Evolutionary conservation across 2,888 invertebrate genomes (phyloP), one percentile per base, ranked within the genome.

Genomic region (Dugesia japonica): DNA sequence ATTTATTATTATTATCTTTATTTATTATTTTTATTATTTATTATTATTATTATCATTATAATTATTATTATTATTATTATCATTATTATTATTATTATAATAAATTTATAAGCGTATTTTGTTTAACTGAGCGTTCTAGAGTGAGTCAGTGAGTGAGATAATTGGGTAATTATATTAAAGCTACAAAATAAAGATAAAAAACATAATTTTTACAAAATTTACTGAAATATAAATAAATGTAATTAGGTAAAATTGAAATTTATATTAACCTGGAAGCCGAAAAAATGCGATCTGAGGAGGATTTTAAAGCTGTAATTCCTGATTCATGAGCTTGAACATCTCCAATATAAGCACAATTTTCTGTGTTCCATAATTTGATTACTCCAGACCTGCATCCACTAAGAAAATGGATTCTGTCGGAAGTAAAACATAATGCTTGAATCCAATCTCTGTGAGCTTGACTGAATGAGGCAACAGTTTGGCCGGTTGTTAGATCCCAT

Each of bases 371-470:
- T 80, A 90, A 86, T 80, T 90, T 89, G 80, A 91, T 86, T 79
- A 88, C 86, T 28, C 90, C 90, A 82, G 89, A 89, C 33, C 91
- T 89, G 79, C 91, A 91, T 79, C 89, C 90, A 80, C 89, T 89
- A 78, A 90, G 87, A 81, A 91, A 86, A 26, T 42, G 38, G 33
- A 31, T 33, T 28, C 26, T 77, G 26, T 78, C 77, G 15, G 38
- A 38, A 13, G 77, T 71, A 23, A 77, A 77, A 23, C 71, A 42
- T 0, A 77, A 77, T 20, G 77, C 77, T 56, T 91, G 87, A 80
- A 92, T 89, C 91, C 91, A 91, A 81, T 91, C 91, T 83, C 90
- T 90, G 87, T 92, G 92, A 73, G 91, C 91, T 84, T 90, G 89
- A 85, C 90, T 91, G 79, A 91, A 86, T 27, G 89, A 89, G 87